Evolutionary conservation across 2,113 vertebrate genomes (phyloP).

Genomic region (Ploceus nigricollis): DNA sequence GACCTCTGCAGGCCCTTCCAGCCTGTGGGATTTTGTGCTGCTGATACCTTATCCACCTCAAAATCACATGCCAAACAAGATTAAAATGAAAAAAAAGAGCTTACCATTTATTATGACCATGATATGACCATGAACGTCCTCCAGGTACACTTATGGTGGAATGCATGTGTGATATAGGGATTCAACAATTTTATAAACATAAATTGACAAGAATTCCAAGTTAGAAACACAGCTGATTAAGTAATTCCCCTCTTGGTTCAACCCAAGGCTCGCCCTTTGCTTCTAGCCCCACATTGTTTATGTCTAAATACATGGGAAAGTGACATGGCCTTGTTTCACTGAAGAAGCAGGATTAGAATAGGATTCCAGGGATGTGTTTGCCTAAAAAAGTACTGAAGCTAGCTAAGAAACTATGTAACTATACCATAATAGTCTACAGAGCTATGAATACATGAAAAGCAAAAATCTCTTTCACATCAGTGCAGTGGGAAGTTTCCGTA

Average conservation of each 20-base stretch:
- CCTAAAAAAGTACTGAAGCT: neutral
- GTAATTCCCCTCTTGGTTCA: neutral
- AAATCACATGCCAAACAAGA: neutral
- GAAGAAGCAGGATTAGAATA: neutral
- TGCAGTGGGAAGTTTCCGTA: neutral
- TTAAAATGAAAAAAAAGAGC: neutral
- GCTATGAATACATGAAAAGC: neutral
- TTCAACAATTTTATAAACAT: neutral
- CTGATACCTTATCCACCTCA: neutral
- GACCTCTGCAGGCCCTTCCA: neutral
- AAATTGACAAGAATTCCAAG: neutral
- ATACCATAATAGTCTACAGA: neutral
- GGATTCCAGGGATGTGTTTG: neutral
- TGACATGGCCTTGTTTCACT: too few relatives aligned
- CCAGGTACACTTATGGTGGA: fast-evolving
- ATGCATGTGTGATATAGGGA: fast-evolving
- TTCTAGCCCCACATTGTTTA: neutral
- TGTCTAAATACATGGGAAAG: neutral
- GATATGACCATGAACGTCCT: neutral
- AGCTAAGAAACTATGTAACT: neutral
- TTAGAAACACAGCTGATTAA: neutral
- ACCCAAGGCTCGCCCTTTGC: too few relatives aligned
- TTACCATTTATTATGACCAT: neutral
- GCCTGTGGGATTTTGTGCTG: neutral
- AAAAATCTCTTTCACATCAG: neutral